These are phyloP conservation scores for Campoletis raptor DNA, from an alignment of 2,888 invertebrate species.

Conservation along the genomic window DNA sequence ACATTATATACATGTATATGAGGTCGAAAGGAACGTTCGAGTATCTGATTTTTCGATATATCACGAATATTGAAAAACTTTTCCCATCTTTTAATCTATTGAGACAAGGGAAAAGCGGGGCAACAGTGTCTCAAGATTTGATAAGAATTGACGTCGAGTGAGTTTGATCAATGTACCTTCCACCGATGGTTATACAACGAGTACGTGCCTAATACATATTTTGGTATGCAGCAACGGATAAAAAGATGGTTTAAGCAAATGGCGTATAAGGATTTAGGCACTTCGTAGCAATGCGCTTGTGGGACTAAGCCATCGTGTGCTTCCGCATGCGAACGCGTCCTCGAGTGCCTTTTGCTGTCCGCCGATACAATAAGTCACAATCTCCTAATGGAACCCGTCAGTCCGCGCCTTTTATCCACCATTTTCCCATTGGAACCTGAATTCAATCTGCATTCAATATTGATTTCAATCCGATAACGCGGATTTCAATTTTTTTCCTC, in stretches of 20 bases:
- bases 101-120: not conserved
- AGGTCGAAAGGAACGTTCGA: not conserved
- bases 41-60: constrained; percentile 20
- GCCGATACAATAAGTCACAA: constrained; percentile 80
- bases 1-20: not conserved
- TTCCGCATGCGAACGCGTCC: constrained; percentile 62
- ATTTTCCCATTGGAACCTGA: constrained; percentile 66
- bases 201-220: constrained; percentile 33
- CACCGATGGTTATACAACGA: constrained; percentile 5
- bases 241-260: constrained; percentile 16
- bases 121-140: constrained; percentile 26
- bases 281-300: constrained; percentile 38
- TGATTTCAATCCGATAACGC: constrained; percentile 83
- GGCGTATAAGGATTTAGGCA: constrained; percentile 46
- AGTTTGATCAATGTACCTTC: constrained; percentile 27
- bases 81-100: not conserved
- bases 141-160: constrained; percentile 17
- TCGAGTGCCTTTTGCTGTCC: constrained; percentile 80
- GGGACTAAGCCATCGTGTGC: constrained; percentile 56
- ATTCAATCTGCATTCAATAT: constrained; percentile 84
- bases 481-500: constrained; percentile 79
- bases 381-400: constrained; percentile 81
- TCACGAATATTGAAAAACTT: constrained; percentile 30
- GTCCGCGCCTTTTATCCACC: constrained; percentile 72
- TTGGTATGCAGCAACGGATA: constrained; percentile 24